Percentiles rank a stretch among this genome's conserved stretches.
Evolutionary conservation across 2,797 vertebrate genomes (phyloP).

Genomic region (Sarcoramphus papa): DNA sequence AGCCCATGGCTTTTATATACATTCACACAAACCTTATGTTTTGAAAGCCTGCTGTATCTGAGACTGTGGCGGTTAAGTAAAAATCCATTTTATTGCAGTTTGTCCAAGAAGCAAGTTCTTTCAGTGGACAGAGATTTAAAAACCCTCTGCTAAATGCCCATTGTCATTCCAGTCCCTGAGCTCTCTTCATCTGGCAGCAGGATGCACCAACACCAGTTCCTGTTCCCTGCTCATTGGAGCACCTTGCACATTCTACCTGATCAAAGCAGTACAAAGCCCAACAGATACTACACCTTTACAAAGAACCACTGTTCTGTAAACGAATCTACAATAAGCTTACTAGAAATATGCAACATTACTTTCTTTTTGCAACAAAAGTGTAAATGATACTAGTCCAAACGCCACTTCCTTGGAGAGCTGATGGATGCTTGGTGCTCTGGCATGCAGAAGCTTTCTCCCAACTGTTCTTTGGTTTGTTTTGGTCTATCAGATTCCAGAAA

Average conservation of each 20-base stretch:
- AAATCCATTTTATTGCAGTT: background rate
- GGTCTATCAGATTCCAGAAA: conserved; percentile 62
- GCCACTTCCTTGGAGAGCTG: conserved; percentile 35
- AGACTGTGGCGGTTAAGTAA: background rate
- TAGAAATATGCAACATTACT: background rate
- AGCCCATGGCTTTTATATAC: background rate
- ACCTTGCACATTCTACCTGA: background rate
- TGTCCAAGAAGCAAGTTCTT: background rate
- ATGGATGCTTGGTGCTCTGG: conserved; percentile 19
- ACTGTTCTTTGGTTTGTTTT: background rate
- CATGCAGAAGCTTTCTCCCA: conserved; percentile 41
- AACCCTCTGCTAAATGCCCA: background rate
- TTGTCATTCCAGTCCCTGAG: background rate
- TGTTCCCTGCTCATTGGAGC: background rate
- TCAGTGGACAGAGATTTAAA: background rate
- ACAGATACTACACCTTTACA: background rate
- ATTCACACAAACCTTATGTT: background rate
- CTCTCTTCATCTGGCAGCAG: background rate
- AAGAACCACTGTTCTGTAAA: conserved; percentile 2
- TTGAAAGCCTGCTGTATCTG: background rate
- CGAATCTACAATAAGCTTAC: background rate
- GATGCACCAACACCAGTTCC: background rate
- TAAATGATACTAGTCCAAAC: conserved; percentile 54
- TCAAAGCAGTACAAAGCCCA: background rate
- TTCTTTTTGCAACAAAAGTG: background rate